Percentiles rank a stretch among this genome's conserved stretches.
These are phyloP conservation scores for Ptilodon capucinus DNA, from an alignment of 2,888 invertebrate genomes.

Conservation along the genomic window DNA sequence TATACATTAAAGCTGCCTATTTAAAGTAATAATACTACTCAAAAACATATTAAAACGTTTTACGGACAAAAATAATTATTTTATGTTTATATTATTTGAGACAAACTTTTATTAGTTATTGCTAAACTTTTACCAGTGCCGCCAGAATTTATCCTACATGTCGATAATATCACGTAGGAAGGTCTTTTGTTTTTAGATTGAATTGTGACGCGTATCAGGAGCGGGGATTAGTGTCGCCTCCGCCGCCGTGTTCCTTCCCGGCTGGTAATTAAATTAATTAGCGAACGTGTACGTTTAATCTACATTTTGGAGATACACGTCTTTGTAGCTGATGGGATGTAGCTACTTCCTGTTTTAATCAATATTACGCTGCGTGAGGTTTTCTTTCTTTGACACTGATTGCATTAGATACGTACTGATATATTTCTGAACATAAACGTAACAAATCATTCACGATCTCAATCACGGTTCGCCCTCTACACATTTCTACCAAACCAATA, in stretches of 20 bases:
- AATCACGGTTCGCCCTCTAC: neutral
- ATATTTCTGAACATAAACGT: no score
- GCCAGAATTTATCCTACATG: neutral
- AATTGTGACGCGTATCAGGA: conserved; percentile 21
- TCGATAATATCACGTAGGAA: neutral
- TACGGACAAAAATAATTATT: no score
- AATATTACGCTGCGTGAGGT: no score
- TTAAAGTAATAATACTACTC: no score
- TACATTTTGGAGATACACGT: conserved; percentile 8
- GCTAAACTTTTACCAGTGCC: no score
- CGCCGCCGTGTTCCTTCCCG: conserved; percentile 15
- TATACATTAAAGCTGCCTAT: no score
- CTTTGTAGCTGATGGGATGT: conserved; percentile 10
- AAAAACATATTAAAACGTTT: no score
- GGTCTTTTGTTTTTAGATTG: conserved; percentile 18
- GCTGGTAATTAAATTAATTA: conserved; percentile 30
- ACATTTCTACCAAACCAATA: conserved; percentile 2
- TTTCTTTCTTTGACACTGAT: no score
- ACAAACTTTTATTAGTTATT: no score
- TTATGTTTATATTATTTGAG: no score
- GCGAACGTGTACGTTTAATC: conserved; percentile 22
- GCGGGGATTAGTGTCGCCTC: conserved; percentile 17
- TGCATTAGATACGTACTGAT: no score
- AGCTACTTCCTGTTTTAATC: conserved; percentile 3
- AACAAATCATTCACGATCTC: no score